Base-by-base conservation (phyloP, 1,140 invertebrate species). In the Cyphomyrmex costatus region DNA sequence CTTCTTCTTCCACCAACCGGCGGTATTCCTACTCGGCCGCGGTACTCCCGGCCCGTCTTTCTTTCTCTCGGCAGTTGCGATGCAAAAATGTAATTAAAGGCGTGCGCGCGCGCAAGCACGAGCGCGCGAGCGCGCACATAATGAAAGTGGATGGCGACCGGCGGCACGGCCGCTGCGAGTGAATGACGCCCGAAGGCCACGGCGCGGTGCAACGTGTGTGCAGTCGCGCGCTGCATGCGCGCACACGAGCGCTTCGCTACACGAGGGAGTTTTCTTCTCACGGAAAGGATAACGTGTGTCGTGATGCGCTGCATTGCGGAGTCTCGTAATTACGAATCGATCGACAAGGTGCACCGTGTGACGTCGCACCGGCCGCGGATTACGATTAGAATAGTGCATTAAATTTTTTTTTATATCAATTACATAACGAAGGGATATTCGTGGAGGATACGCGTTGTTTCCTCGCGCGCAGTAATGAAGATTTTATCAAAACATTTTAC, bases 171-270 rank as follows among this genome's bases (percentile, higher is more conserved):
- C 91, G 91, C 90, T 90, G 85, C 91, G 91, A 94, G 93, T 94
- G 94, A 94, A 94, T 94, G 93, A 94, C 93, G 93, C 93, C 93
- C 93, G 93, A 94, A 94, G 94, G 94, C 94, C 94, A 93, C 89
- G 93, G 92, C 93, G 91, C 92, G 91, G 92, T 93, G 92, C 92
- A 93, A 93, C 90, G 87, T 90, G 90, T 88, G 89, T 90, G 88
- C 89, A 86, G 89, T 90, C 80, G 89, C 86, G 65, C 63, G 76
- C 58, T 76, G 82, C 80, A 71, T 86, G 70, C 63, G 79, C 66
- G 82, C 77, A 91, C 87, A 84, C 79, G 51, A 58, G 78, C 53
- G 61, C 53, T 33, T 68, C 46, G n/a, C 5, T 46, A 33, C 61
- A 83, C 68, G 56, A 73, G 79, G 68, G 60, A 74, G 49, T 73